A percentile compares a stretch with the other conserved stretches of the same genome.
These are phyloP conservation scores for Lepidonotus clava DNA, from an alignment of 2,888 invertebrate species.

Conservation along the genomic window DNA sequence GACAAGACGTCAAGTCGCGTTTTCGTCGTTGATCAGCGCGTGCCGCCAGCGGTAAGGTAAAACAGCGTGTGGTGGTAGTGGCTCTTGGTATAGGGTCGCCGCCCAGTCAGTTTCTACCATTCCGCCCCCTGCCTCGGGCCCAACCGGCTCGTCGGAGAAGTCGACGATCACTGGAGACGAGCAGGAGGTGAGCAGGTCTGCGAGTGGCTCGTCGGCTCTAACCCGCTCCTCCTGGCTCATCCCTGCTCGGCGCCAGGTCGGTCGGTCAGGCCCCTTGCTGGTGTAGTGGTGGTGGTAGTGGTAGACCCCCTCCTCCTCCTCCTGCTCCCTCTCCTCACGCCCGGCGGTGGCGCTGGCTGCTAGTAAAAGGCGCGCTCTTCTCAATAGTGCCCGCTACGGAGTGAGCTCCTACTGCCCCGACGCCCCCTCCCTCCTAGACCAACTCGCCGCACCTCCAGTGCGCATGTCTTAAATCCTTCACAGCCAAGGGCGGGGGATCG, in stretches of 20 bases:
- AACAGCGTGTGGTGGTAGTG: background rate
- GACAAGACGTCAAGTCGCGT: background rate
- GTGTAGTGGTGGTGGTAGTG: slow-evolving; percentile 10
- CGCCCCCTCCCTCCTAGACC: background rate
- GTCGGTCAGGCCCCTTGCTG: background rate
- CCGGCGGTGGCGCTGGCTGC: background rate
- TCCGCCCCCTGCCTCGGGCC: background rate
- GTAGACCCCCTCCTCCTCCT: background rate
- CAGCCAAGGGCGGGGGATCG: too few species aligned
- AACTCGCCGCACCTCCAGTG: background rate
- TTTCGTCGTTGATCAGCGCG: background rate
- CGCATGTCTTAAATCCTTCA: slow-evolving; percentile 3
- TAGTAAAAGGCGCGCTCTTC: background rate
- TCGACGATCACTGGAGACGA: background rate
- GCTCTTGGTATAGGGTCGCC: background rate
- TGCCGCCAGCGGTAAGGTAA: background rate
- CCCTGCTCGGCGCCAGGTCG: background rate
- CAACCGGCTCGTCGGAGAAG: background rate
- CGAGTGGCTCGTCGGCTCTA: background rate
- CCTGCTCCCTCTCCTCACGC: background rate
- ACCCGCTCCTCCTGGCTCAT: background rate
- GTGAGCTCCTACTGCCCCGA: background rate
- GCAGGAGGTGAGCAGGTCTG: background rate
- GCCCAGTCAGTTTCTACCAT: background rate
- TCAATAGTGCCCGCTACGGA: background rate